Percentiles rank a stretch among this genome's conserved stretches.
These are phyloP conservation scores for Coremacera marginata DNA, from an alignment of 2,888 invertebrate genomes.

Conservation along the genomic window DNA sequence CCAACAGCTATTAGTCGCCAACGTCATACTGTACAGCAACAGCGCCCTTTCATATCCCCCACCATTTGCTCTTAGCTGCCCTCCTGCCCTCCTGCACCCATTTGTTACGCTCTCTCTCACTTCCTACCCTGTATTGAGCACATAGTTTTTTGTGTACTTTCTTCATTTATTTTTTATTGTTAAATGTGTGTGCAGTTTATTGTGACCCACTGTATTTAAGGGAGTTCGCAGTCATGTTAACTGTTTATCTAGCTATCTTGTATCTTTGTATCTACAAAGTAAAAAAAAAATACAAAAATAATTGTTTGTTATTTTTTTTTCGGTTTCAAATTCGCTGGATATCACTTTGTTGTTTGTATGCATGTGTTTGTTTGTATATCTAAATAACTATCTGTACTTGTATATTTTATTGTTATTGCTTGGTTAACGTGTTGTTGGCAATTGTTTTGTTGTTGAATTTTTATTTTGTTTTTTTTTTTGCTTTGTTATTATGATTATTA, in stretches of 20 bases:
- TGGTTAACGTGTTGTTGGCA: constrained; percentile 48
- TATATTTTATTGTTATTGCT: constrained; percentile 46
- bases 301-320: constrained; percentile 31
- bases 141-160: no score
- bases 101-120: no score
- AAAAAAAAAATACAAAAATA: constrained; percentile 32
- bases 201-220: background rate
- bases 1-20: no score
- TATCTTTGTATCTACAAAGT: background rate
- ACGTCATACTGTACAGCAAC: no score
- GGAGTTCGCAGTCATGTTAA: constrained; percentile 4
- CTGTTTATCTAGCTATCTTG: background rate
- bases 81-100: no score
- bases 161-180: no score
- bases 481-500: constrained; percentile 2
- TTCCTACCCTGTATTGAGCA: no score
- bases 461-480: constrained; percentile 24
- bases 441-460: constrained; percentile 46
- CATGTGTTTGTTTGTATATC: constrained; percentile 48
- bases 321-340: constrained; percentile 31
- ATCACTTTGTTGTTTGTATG: constrained; percentile 44
- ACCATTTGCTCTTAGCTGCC: no score
- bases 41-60: no score
- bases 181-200: background rate
- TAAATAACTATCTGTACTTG: constrained; percentile 30